A percentile compares a stretch with the other conserved stretches of the same genome.
Evolutionary conservation across 2,888 invertebrate species (phyloP).

Genomic region (Catocala sponsa): DNA sequence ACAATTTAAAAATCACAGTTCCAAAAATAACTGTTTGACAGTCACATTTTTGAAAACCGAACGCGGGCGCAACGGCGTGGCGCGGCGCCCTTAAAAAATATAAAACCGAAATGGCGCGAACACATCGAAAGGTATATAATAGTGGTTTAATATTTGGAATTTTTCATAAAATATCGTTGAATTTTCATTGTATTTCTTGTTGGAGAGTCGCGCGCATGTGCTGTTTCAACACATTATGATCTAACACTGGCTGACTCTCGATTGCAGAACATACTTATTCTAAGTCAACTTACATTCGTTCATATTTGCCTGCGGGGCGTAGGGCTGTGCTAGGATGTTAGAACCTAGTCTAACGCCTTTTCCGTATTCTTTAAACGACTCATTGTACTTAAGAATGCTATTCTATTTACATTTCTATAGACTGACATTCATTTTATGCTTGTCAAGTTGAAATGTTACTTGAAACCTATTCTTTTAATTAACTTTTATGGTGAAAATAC

Average conservation of each 20-base stretch:
- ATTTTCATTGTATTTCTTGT: constrained; percentile 76
- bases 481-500: too few relatives aligned
- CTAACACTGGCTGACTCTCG: constrained; percentile 87
- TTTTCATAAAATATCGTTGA: constrained; percentile 52
- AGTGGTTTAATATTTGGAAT: constrained; percentile 47
- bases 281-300: constrained; percentile 89
- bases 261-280: constrained; percentile 88
- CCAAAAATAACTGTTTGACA: constrained; percentile 54
- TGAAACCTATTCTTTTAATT: too few relatives aligned
- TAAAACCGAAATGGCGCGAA: constrained; percentile 58
- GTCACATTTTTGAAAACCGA: constrained; percentile 64
- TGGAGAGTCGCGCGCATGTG: constrained; percentile 82
- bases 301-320: constrained; percentile 87
- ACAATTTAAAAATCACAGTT: constrained; percentile 48
- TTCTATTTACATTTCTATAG: constrained; percentile 1
- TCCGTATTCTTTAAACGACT: constrained; percentile 41
- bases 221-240: constrained; percentile 88
- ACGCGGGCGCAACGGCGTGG: constrained; percentile 40
- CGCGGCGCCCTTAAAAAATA: constrained; percentile 41
- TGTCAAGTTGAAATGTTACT: not conserved
- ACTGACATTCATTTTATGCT: not conserved
- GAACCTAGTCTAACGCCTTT: constrained; percentile 56
- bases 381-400: constrained; percentile 7
- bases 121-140: constrained; percentile 45
- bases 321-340: constrained; percentile 81